Conservation (phyloP, 2,113 vertebrate genomes). For the Gallinago media region DNA sequence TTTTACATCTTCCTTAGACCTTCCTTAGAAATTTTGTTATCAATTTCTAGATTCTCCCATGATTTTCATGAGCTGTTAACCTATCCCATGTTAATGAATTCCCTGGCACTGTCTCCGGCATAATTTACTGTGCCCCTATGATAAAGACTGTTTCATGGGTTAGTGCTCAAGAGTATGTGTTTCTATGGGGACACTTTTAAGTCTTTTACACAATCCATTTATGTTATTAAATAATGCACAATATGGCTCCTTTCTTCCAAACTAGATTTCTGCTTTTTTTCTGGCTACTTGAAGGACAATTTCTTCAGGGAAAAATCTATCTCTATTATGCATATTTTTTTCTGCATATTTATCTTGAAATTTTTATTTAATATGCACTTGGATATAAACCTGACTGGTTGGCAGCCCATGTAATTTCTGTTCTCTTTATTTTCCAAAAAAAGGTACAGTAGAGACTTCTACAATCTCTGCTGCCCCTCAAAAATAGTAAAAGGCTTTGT, state of each 20-base stretch:
- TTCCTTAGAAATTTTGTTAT: not conserved
- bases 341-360: not conserved
- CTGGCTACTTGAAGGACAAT: not conserved
- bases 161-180: not conserved
- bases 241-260: not conserved
- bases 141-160: not conserved
- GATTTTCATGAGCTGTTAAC: not conserved
- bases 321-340: not conserved
- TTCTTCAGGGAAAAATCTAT: not conserved
- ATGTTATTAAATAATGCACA: not conserved
- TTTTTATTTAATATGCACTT: not conserved
- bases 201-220: not conserved
- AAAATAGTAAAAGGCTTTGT: not conserved
- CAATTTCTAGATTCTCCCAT: not conserved
- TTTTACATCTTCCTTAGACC: not conserved
- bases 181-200: not conserved
- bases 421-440: not conserved
- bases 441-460: not conserved
- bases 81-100: not conserved
- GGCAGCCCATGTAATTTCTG: not conserved
- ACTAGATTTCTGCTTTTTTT: not conserved
- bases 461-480: not conserved
- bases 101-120: not conserved
- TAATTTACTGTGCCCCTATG: not conserved
- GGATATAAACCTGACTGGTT: not conserved